Evolutionary conservation across 1,140 invertebrate genomes (phyloP).

Genomic region (Hesperophylax magnus): DNA sequence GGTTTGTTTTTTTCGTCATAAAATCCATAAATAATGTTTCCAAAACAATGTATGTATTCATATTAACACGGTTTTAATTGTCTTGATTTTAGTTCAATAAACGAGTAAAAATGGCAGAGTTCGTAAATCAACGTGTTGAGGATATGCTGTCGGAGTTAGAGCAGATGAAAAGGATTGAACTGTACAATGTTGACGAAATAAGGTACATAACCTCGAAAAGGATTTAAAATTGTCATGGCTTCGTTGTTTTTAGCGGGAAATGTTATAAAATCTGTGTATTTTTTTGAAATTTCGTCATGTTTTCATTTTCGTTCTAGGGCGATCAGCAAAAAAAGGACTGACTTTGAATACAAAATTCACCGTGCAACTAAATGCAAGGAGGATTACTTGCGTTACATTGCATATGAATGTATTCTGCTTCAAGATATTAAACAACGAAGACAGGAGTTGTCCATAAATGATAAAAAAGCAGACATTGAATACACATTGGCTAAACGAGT

Average conservation of each 20-base stretch:
- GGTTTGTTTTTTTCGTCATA: neutral
- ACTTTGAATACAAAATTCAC: constrained; percentile 81
- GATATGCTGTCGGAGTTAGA: constrained; percentile 81
- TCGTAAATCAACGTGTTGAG: constrained; percentile 80
- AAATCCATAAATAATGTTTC: neutral
- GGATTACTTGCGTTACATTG: constrained; percentile 81
- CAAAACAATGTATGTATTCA: neutral
- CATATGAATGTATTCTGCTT: constrained; percentile 79
- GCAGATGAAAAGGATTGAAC: constrained; percentile 77
- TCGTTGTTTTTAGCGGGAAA: no score
- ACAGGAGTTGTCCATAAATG: constrained; percentile 71
- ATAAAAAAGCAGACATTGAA: constrained; percentile 78
- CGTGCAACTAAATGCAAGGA: constrained; percentile 77
- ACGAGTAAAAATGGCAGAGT: constrained; percentile 78
- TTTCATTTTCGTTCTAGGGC: constrained; percentile 67
- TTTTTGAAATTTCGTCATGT: neutral
- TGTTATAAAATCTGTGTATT: no score
- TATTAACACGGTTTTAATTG: constrained; percentile 6
- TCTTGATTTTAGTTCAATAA: constrained; percentile 31
- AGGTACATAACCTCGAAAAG: constrained; percentile 65
- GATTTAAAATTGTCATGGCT: no score
- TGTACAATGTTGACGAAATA: constrained; percentile 80
- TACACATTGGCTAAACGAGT: constrained; percentile 76
- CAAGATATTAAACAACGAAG: constrained; percentile 74
- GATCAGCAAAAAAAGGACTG: constrained; percentile 78